A percentile compares a stretch with the other conserved stretches of the same genome.
Conservation (phyloP, 2,888 invertebrate genomes). For the Candidula unifasciata region DNA sequence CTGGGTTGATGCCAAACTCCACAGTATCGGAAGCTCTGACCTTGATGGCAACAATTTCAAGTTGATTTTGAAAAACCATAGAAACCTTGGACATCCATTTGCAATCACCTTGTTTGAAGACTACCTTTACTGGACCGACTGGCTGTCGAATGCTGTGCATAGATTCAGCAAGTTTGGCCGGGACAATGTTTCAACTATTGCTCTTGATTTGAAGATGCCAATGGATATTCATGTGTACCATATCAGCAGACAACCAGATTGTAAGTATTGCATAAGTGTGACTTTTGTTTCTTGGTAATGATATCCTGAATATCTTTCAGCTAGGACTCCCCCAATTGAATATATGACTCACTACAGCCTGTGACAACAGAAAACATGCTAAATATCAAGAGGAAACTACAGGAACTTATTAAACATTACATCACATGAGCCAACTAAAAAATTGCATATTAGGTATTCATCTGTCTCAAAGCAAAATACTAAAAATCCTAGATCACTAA, state of each 20-base stretch:
- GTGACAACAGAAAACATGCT: too few relatives aligned
- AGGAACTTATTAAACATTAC: too few relatives aligned
- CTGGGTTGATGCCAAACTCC: conserved; percentile 97
- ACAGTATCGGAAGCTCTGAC: conserved; percentile 91
- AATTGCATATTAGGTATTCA: too few relatives aligned
- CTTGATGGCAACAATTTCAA: conserved; percentile 88
- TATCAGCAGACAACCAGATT: conserved; percentile 91
- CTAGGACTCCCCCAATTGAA: too few relatives aligned
- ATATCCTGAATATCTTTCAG: too few relatives aligned
- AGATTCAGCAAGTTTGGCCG: conserved; percentile 95
- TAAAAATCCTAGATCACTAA: too few relatives aligned
- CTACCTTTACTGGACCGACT: conserved; percentile 97
- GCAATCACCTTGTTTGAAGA: conserved; percentile 98
- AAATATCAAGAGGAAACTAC: too few relatives aligned
- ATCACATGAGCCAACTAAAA: too few relatives aligned
- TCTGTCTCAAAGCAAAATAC: too few relatives aligned
- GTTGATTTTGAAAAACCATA: conserved; percentile 82
- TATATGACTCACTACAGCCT: too few relatives aligned
- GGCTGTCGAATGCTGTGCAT: conserved; percentile 95
- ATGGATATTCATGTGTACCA: conserved; percentile 98
- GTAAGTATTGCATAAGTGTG: conserved; percentile 47
- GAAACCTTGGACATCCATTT: conserved; percentile 93
- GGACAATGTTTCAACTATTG: conserved; percentile 82
- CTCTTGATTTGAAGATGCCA: conserved; percentile 80
- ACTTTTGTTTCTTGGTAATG: too few relatives aligned